Evolutionary conservation across 2,113 vertebrate genomes (phyloP).

Genomic region (Solea senegalensis): DNA sequence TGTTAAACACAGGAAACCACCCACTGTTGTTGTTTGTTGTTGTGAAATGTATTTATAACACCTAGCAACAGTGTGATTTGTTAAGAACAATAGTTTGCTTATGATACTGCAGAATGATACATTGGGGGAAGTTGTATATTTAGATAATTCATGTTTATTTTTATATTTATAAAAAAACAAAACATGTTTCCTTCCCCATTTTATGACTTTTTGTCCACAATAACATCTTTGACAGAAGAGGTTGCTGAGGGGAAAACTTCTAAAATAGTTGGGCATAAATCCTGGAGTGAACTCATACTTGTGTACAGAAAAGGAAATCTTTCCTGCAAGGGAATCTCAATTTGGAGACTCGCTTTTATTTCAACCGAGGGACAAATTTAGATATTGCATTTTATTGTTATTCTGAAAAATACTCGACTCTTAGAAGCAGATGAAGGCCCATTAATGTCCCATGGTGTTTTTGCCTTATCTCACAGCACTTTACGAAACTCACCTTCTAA

Average conservation of each 20-base stretch:
- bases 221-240: not conserved
- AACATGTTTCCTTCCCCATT: not conserved
- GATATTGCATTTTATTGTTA: not conserved
- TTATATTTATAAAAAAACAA: not conserved
- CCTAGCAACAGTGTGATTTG: not conserved
- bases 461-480: constrained; percentile 9
- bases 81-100: not conserved
- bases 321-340: constrained; percentile 14
- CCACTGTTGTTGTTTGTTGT: no score
- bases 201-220: not conserved
- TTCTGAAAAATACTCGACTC: not conserved
- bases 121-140: no score
- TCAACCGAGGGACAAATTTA: not conserved
- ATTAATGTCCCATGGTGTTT: not conserved
- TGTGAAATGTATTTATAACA: not conserved
- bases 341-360: constrained; percentile 4
- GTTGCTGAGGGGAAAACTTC: not conserved
- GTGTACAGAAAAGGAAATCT: not conserved
- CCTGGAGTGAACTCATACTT: not conserved
- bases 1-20: not conserved
- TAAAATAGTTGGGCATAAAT: not conserved
- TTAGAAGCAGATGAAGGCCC: not conserved
- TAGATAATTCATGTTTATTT: no score
- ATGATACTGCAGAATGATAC: not conserved
- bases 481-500: constrained; percentile 43